These are phyloP conservation scores for Fratercula arctica DNA, from an alignment of 2,797 vertebrate genomes.

Conservation along the genomic window DNA sequence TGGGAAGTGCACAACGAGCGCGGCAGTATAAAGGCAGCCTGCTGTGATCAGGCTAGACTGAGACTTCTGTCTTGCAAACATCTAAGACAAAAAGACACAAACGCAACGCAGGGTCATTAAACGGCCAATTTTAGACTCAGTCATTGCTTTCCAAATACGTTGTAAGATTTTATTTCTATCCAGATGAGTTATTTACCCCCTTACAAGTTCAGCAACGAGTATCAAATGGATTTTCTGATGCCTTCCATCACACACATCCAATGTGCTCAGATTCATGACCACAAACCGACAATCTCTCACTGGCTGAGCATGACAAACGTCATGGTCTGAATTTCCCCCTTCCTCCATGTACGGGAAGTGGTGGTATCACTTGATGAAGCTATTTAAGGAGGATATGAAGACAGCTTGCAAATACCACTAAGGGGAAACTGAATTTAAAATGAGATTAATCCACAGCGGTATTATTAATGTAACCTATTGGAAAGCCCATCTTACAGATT, in stretches of 20 bases:
- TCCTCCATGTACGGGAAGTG: neutral
- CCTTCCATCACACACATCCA: rapidly evolving
- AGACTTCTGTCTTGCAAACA: neutral
- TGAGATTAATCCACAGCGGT: neutral
- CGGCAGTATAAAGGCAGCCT: neutral
- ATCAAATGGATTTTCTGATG: neutral
- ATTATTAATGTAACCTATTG: neutral
- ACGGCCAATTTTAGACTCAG: neutral
- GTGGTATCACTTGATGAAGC: neutral
- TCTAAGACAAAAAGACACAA: neutral
- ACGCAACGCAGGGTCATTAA: neutral
- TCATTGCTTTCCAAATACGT: neutral
- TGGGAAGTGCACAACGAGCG: neutral
- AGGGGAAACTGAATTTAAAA: neutral
- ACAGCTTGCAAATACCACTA: neutral
- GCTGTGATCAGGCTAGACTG: no score
- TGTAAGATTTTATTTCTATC: neutral
- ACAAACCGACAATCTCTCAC: rapidly evolving
- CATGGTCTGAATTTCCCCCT: neutral
- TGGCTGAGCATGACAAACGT: neutral
- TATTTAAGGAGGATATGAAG: neutral
- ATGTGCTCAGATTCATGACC: neutral
- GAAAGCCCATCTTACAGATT: neutral
- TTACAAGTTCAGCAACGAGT: neutral
- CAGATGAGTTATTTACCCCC: neutral